A percentile compares a stretch with the other conserved stretches of the same genome.
Conservation (phyloP, 2,113 vertebrate genomes). For the Myrmophylax atrothorax region DNA sequence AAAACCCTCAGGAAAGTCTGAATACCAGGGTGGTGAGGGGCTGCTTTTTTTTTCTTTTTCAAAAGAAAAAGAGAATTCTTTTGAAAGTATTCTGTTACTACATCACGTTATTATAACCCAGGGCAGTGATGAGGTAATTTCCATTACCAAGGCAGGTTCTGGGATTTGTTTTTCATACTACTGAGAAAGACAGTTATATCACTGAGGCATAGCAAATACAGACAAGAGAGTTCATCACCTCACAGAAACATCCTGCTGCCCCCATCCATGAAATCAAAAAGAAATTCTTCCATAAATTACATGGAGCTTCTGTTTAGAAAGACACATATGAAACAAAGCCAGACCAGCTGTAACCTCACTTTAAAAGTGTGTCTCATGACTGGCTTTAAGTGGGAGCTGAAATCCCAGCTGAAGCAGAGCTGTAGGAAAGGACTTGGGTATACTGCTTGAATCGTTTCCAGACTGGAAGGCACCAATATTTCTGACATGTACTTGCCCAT, state of each 20-base stretch:
- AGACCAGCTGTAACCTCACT: neutral
- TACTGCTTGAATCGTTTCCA: neutral
- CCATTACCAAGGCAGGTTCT: slow-evolving; percentile 39
- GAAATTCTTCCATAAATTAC: neutral
- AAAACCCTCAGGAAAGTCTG: slow-evolving; percentile 57
- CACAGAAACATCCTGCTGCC: neutral
- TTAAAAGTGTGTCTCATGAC: neutral
- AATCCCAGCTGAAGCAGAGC: neutral
- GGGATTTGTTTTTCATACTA: slow-evolving; percentile 27
- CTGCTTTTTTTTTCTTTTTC: neutral
- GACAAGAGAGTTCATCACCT: neutral
- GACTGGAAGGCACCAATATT: neutral
- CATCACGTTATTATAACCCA: slow-evolving; percentile 29
- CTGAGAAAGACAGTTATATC: neutral
- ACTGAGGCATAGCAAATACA: neutral
- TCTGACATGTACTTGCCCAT: neutral
- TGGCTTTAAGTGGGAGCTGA: neutral
- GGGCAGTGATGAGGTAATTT: slow-evolving; percentile 31
- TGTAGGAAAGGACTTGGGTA: neutral
- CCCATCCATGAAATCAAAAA: neutral
- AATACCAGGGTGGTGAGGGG: neutral
- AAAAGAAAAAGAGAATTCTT: neutral
- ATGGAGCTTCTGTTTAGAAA: neutral
- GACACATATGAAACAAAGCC: neutral
- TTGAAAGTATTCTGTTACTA: slow-evolving; percentile 12